phyloP scores from a whole-genome alignment of 2,113 vertebrate species.

The Falcunculus frontatus region DNA sequence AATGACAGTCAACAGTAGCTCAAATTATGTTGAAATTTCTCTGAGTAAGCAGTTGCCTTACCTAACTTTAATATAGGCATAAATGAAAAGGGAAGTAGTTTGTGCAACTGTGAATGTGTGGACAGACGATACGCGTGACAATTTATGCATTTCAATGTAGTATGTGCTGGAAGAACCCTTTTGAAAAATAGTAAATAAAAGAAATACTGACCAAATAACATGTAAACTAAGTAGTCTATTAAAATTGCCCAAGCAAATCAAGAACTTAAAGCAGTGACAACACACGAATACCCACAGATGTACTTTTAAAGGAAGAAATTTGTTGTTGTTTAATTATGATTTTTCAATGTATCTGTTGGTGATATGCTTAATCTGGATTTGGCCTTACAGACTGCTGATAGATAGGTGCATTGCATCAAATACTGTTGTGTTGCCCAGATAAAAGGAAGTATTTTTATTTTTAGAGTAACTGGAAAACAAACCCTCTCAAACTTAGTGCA shows the following conservation, averaged over 20 bases:
- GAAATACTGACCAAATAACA: neutral
- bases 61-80: neutral
- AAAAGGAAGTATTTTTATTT: neutral
- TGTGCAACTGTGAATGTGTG: neutral
- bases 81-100: constrained; percentile 30
- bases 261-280: neutral
- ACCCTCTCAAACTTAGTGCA: neutral
- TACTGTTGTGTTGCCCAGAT: neutral
- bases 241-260: neutral
- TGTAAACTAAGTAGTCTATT: neutral
- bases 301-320: neutral
- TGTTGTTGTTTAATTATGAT: neutral
- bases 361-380: neutral
- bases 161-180: neutral
- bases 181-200: neutral
- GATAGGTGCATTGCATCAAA: neutral
- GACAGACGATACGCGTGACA: neutral
- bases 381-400: neutral
- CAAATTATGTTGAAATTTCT: constrained; percentile 27
- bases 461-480: neutral
- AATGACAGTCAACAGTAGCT: neutral
- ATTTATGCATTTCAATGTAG: neutral
- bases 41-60: constrained; percentile 24
- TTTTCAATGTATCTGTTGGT: neutral
- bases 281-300: neutral